Conservation (phyloP, 2,888 invertebrate genomes). For the Bombyx huttoni region DNA sequence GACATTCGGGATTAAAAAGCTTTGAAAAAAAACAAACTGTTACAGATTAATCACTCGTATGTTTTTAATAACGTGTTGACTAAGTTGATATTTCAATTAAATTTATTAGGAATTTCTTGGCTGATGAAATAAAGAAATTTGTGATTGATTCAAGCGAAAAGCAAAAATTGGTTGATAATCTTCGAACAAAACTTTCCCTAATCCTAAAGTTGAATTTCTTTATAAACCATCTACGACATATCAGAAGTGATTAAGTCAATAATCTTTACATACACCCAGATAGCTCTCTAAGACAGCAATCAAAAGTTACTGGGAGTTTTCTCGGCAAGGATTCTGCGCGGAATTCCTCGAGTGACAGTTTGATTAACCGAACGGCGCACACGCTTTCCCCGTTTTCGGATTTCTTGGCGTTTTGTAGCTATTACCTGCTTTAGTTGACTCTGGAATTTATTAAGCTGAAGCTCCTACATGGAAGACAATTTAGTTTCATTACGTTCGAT, state of each 20-base stretch:
- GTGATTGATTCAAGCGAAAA: background rate
- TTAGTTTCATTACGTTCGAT: background rate
- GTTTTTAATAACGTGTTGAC: no score
- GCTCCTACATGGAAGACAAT: slow-evolving; percentile 9
- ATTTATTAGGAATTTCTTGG: background rate
- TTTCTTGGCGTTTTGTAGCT: slow-evolving; percentile 54
- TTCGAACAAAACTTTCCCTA: background rate
- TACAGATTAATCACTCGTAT: no score
- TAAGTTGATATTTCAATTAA: background rate
- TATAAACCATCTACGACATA: slow-evolving; percentile 13
- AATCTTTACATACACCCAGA: slow-evolving; percentile 56
- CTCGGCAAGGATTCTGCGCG: slow-evolving; percentile 62
- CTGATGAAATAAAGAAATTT: background rate
- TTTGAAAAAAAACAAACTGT: no score
- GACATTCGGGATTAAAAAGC: no score
- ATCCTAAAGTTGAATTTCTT: background rate
- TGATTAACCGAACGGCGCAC: slow-evolving; percentile 70
- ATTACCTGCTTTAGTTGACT: slow-evolving; percentile 47
- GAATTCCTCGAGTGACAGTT: slow-evolving; percentile 72
- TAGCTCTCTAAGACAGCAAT: slow-evolving; percentile 59
- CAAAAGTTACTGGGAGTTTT: slow-evolving; percentile 67
- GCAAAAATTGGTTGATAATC: background rate
- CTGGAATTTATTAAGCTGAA: slow-evolving; percentile 24
- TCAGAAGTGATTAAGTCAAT: slow-evolving; percentile 46
- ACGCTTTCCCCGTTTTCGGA: slow-evolving; percentile 54